A percentile compares a stretch with the other conserved stretches of the same genome.
phyloP scores from a whole-genome alignment of 2,113 vertebrate genomes.

The Notiomystis cincta region DNA sequence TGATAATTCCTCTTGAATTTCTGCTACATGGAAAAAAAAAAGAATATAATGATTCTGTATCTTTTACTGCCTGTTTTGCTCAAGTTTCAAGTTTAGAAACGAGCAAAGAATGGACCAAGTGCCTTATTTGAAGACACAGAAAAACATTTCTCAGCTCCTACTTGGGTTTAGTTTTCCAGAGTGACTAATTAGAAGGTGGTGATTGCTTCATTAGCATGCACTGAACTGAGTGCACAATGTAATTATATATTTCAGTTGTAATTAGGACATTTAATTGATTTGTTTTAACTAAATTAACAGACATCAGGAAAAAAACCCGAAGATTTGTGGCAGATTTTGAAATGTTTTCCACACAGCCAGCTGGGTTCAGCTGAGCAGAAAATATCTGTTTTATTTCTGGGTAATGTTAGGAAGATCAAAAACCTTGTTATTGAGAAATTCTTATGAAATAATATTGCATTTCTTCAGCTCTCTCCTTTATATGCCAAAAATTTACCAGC shows the following conservation, averaged over 20 bases:
- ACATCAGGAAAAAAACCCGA: neutral
- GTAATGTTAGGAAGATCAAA: slow-evolving; percentile 16
- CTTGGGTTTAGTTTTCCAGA: slow-evolving; percentile 17
- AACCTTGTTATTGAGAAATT: slow-evolving; percentile 10
- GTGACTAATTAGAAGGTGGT: slow-evolving; percentile 52
- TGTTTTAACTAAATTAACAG: slow-evolving; percentile 60
- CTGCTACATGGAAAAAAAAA: neutral
- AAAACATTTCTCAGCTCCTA: slow-evolving; percentile 5
- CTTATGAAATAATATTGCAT: neutral
- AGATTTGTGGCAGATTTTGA: slow-evolving; percentile 24
- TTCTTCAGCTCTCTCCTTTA: neutral
- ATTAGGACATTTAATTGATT: slow-evolving; percentile 59
- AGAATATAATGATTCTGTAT: neutral
- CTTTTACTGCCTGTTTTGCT: neutral
- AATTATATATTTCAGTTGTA: slow-evolving; percentile 51
- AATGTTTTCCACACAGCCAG: slow-evolving; percentile 47
- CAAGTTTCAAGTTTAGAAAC: neutral
- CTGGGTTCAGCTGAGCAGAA: slow-evolving; percentile 46
- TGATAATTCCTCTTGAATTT: neutral
- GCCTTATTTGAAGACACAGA: neutral
- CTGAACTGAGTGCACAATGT: slow-evolving; percentile 17
- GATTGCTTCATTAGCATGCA: slow-evolving; percentile 53
- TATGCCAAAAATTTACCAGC: neutral
- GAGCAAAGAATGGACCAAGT: neutral
- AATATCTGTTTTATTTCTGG: slow-evolving; percentile 35